Evolutionary conservation across 2,797 vertebrate genomes (phyloP).

Genomic region (Mustela erminea): DNA sequence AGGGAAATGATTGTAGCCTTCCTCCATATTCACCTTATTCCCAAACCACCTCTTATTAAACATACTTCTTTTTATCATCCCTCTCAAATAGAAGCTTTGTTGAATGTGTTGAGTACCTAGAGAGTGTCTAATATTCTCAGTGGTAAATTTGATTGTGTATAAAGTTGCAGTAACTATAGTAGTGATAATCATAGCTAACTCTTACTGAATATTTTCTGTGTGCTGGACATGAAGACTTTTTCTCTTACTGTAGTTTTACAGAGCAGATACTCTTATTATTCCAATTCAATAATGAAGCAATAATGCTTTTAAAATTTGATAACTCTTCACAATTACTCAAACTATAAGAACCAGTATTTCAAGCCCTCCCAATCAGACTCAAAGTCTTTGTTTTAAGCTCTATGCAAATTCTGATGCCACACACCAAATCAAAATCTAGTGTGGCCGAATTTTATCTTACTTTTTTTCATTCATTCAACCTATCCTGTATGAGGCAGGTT

Average conservation of each 20-base stretch:
- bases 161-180: background rate
- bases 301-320: background rate
- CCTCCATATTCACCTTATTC: background rate
- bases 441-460: background rate
- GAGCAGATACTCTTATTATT: background rate
- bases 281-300: conserved; percentile 1
- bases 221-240: background rate
- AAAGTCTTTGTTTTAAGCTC: background rate
- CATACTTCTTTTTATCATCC: background rate
- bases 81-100: background rate
- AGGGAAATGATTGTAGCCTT: background rate
- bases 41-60: background rate
- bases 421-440: background rate
- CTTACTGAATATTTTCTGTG: background rate
- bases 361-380: background rate
- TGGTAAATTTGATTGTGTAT: background rate
- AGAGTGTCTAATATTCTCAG: background rate
- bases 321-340: background rate
- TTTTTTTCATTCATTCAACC: background rate
- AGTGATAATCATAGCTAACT: background rate
- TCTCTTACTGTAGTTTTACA: background rate
- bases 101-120: background rate
- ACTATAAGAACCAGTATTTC: background rate
- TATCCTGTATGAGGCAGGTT: background rate
- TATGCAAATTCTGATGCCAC: background rate